Conservation (phyloP, 2,113 vertebrate species). For the Acinonyx jubatus region DNA sequence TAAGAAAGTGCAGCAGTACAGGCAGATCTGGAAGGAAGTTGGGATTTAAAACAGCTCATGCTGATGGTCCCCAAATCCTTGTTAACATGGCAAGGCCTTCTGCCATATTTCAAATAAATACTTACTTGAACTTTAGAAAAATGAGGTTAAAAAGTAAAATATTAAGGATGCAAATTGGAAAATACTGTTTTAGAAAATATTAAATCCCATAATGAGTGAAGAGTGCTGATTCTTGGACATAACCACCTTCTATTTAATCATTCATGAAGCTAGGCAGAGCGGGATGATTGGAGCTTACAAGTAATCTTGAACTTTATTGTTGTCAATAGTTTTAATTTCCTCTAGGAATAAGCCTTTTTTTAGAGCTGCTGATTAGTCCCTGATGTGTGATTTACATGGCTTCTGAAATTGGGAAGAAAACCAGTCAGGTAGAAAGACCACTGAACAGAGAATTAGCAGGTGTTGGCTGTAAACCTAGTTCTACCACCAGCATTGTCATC, state of each 20-base stretch:
- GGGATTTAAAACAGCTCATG: not conserved
- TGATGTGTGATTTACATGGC: not conserved
- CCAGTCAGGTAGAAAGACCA: not conserved
- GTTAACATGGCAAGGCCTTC: not conserved
- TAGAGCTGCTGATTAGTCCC: not conserved
- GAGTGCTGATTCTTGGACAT: not conserved
- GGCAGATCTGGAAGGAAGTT: not conserved
- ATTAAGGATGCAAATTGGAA: slow-evolving; percentile 33
- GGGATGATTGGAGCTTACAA: not conserved
- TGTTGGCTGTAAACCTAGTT: not conserved
- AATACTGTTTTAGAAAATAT: not conserved
- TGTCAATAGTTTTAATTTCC: slow-evolving; percentile 53
- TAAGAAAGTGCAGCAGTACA: not conserved
- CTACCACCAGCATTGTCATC: not conserved
- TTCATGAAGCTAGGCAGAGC: not conserved
- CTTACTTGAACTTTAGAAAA: slow-evolving; percentile 51
- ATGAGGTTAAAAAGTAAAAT: slow-evolving; percentile 53
- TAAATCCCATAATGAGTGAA: not conserved
- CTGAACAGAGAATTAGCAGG: not conserved
- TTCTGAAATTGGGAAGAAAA: slow-evolving; percentile 19
- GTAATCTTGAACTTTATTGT: not conserved
- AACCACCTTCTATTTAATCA: not conserved
- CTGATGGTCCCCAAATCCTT: not conserved
- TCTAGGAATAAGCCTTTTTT: slow-evolving; percentile 31
- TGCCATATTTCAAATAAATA: not conserved